Evolutionary conservation across 2,888 invertebrate genomes (phyloP).

Genomic region (Pollenia griseotomentosa): DNA sequence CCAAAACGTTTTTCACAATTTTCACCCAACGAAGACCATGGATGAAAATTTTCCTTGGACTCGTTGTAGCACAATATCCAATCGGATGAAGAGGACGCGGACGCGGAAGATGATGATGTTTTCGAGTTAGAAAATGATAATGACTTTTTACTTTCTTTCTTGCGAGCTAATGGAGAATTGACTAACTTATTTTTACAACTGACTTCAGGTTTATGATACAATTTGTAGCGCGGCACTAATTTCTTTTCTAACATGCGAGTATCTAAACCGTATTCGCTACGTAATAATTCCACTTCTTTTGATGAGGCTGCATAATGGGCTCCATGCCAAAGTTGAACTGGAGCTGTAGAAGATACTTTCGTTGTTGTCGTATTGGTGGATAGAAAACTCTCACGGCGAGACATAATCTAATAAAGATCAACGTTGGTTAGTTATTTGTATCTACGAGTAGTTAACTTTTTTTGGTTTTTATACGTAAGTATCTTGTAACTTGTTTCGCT

Average conservation of each 20-base stretch:
- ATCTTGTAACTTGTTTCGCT: neutral
- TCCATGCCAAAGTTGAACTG: constrained; percentile 81
- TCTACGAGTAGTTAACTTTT: constrained; percentile 16
- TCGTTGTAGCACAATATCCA: constrained; percentile 82
- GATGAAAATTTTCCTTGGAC: constrained; percentile 81
- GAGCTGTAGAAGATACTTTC: constrained; percentile 57
- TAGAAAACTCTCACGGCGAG: constrained; percentile 70
- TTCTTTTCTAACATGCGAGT: constrained; percentile 80
- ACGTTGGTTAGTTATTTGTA: constrained; percentile 35
- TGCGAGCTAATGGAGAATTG: constrained; percentile 51
- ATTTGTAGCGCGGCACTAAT: constrained; percentile 79
- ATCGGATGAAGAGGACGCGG: constrained; percentile 75
- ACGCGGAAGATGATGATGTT: neutral
- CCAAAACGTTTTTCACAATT: constrained; percentile 78
- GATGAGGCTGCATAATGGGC: constrained; percentile 80
- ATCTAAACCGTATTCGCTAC: constrained; percentile 80
- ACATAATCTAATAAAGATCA: constrained; percentile 69
- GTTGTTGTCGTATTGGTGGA: constrained; percentile 42
- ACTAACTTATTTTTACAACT: constrained; percentile 80
- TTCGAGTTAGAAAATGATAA: neutral
- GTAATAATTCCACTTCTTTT: constrained; percentile 79
- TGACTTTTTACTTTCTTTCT: constrained; percentile 7
- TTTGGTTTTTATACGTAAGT: neutral
- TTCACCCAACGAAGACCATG: constrained; percentile 79
- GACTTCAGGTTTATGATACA: constrained; percentile 77